Conservation (phyloP, 92 coral and sea anemone species). For the Paragorgia papillata region DNA sequence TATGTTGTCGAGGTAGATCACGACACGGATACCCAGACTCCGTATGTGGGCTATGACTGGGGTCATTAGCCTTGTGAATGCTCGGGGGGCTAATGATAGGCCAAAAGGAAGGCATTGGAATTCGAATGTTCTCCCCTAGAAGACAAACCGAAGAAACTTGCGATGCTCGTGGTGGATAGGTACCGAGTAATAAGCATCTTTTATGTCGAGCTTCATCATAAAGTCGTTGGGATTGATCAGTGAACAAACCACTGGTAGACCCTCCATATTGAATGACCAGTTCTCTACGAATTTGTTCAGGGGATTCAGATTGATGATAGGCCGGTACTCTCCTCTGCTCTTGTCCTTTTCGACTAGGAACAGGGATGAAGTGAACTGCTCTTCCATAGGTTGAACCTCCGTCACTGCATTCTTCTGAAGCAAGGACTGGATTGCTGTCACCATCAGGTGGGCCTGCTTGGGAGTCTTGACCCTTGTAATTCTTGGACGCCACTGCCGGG, state of each 20-base stretch:
- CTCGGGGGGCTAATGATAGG: slow-evolving; percentile 11
- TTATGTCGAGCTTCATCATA: slow-evolving; percentile 46
- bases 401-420: slow-evolving; percentile 2
- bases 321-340: neutral
- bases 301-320: slow-evolving; percentile 21
- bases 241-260: slow-evolving; percentile 25
- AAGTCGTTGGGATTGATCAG: slow-evolving; percentile 37
- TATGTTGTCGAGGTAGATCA: slow-evolving; percentile 50
- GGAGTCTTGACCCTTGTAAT: neutral
- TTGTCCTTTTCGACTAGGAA: slow-evolving; percentile 34
- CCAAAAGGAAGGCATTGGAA: slow-evolving; percentile 54
- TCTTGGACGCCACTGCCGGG: slow-evolving; percentile 32
- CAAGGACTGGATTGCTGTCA: neutral
- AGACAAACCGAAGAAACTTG: slow-evolving; percentile 34
- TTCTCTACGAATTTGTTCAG: slow-evolving; percentile 23
- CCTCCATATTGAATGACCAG: slow-evolving; percentile 23
- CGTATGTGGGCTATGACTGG: slow-evolving; percentile 48
- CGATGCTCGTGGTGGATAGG: slow-evolving; percentile 20
- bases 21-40: slow-evolving; percentile 40
- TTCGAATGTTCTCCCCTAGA: slow-evolving; percentile 48
- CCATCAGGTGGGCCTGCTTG: neutral
- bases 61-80: slow-evolving; percentile 17
- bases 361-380: slow-evolving; percentile 32
- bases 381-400: neutral
- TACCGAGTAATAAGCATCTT: slow-evolving; percentile 24